Percentiles rank a stretch among this genome's conserved stretches.
Conservation (phyloP, 2,888 invertebrate species). For the Tetranychus truncatus region DNA sequence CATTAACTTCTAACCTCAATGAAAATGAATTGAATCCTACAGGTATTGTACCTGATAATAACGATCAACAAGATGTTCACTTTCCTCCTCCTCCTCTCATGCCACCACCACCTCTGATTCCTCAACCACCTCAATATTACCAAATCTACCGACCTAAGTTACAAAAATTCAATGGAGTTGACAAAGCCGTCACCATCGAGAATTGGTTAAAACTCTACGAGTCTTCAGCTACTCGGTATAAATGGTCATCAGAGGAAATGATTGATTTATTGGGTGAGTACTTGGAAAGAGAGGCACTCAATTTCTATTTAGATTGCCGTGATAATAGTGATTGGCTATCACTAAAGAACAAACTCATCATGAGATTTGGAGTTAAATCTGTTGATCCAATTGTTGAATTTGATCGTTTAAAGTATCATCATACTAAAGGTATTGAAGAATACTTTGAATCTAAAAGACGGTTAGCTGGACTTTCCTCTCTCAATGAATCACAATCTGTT, state of each 20-base stretch:
- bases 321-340: neutral
- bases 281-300: constrained; percentile 13
- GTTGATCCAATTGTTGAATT: constrained; percentile 16
- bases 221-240: neutral
- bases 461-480: neutral
- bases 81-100: too few relatives aligned
- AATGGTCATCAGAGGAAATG: neutral
- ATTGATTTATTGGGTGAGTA: constrained; percentile 9
- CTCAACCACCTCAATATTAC: too few relatives aligned
- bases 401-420: neutral
- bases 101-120: too few relatives aligned
- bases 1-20: too few relatives aligned
- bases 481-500: constrained; percentile 9
- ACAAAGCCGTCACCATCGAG: neutral
- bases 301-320: constrained; percentile 8
- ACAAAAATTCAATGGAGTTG: too few relatives aligned
- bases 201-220: constrained; percentile 11
- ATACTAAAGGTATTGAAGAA: constrained; percentile 1
- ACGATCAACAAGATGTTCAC: too few relatives aligned
- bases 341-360: neutral
- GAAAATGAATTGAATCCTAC: too few relatives aligned
- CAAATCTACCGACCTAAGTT: too few relatives aligned
- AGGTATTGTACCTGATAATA: too few relatives aligned
- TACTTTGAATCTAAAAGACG: constrained; percentile 14
- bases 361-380: constrained; percentile 5